Evolutionary conservation across 1,140 invertebrate species (phyloP).

Genomic region (Drosophila watanabei): DNA sequence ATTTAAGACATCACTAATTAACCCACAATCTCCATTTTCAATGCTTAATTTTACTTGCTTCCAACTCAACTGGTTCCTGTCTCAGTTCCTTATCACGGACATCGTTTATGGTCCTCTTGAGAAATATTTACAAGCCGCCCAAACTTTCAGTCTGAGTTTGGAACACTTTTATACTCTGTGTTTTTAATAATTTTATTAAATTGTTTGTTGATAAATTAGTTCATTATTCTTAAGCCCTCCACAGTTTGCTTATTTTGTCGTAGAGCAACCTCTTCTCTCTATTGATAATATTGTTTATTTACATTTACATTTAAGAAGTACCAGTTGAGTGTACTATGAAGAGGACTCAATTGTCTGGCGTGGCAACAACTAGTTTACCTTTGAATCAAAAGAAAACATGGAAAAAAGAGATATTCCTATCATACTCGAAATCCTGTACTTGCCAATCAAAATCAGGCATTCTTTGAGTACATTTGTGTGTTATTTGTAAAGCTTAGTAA

Average conservation of each 20-base stretch:
- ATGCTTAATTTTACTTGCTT: not conserved
- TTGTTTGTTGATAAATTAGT: not conserved
- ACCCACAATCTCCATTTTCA: not conserved
- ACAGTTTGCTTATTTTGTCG: not conserved
- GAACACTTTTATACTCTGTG: not conserved
- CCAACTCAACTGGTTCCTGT: not conserved
- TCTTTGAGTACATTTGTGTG: not conserved
- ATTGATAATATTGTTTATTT: not conserved
- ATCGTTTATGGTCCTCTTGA: constrained; percentile 2
- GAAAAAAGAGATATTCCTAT: not conserved
- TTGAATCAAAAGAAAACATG: not conserved
- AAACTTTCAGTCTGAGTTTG: not conserved
- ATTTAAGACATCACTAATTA: not conserved
- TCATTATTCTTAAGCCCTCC: not conserved
- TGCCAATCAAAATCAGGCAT: not conserved
- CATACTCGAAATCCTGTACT: too few relatives aligned
- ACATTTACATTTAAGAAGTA: not conserved
- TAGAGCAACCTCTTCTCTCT: not conserved
- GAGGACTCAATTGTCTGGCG: not conserved
- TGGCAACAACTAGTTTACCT: not conserved
- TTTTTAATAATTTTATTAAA: not conserved
- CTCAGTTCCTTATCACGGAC: not conserved
- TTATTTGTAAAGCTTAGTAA: not conserved
- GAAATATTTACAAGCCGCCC: not conserved
- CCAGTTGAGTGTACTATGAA: not conserved